Evolutionary conservation across 2,888 invertebrate species (phyloP), one percentile per base, ranked within the genome.

Genomic region (Dynastes hyllus): DNA sequence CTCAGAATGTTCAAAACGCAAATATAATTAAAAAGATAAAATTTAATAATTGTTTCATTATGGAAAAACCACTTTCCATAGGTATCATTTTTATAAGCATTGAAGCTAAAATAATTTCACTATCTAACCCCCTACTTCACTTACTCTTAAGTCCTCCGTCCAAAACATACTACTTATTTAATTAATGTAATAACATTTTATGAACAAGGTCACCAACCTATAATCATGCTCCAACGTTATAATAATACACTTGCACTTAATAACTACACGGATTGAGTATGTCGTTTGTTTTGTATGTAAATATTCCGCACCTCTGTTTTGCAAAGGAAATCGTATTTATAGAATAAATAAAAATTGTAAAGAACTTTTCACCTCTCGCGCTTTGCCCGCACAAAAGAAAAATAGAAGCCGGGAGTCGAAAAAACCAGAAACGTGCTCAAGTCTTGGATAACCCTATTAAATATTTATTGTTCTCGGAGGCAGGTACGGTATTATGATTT

Each of bases 381-480:
- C 40, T 69, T 61, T 65, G 71, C 63, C 16, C 40, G 50, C 61
- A 78, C 78, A 71, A 71, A 78, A 78, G 71, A 58, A 73, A 71
- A 73, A 73, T 58, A 73, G 16, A 78, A 78, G 71, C 71, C 58
- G 69, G 45, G 69, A 61, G 58, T 70, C 63, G 71, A 65, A 61
- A 78, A 77, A 79, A 78, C 51, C 67, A 45, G 55, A 80, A 81
- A 79, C 81, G 81, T 81, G 81, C 79, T 75, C 78, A 79, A 79
- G 78, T 78, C 79, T 40, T 70, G 65, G 81, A 78, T 80, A 81
- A 79, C 79, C 81, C 79, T 79, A 81, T 81, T 81, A 79, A 79
- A 81, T 81, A 81, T 81, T 81, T 81, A 81, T 81, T 79, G 77
- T 81, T 78, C 77, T 71, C 78, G 45, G 73, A 77, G 80, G 80